These are phyloP conservation scores for Scylla paramamosain DNA, from an alignment of 1,140 invertebrate genomes.

Conservation along the genomic window DNA sequence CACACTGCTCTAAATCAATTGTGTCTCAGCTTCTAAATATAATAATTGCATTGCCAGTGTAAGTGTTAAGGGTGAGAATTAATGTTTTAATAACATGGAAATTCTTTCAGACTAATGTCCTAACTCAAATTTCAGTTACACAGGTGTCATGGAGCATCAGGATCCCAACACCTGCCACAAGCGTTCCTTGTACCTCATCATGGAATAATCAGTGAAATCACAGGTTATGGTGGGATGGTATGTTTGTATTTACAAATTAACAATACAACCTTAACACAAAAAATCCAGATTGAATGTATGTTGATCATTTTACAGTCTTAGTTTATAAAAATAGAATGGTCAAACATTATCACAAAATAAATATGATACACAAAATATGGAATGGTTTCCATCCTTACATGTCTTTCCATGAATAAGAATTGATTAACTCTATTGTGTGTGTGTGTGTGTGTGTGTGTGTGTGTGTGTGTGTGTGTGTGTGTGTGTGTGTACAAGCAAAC, in stretches of 20 bases:
- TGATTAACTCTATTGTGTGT: not conserved
- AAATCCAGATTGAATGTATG: not conserved
- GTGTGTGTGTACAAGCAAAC: not conserved
- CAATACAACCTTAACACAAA: not conserved
- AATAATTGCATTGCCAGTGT: no score
- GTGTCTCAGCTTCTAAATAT: no score
- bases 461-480: slow-evolving; percentile 20
- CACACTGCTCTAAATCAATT: no score
- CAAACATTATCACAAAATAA: not conserved
- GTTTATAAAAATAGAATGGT: slow-evolving; percentile 4
- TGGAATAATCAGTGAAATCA: no score
- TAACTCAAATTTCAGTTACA: no score
- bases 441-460: slow-evolving; percentile 19
- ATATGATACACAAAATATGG: slow-evolving; percentile 14
- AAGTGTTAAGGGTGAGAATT: no score
- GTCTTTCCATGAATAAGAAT: not conserved
- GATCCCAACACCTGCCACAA: no score
- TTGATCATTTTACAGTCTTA: not conserved
- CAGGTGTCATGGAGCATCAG: no score
- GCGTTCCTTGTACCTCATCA: no score
- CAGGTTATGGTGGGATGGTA: not conserved
- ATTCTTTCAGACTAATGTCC: no score
- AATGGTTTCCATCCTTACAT: not conserved
- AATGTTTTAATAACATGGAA: no score
- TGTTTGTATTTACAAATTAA: slow-evolving; percentile 7